Conservation (phyloP, 2,888 invertebrate genomes). For the Scaptomyza parva region DNA sequence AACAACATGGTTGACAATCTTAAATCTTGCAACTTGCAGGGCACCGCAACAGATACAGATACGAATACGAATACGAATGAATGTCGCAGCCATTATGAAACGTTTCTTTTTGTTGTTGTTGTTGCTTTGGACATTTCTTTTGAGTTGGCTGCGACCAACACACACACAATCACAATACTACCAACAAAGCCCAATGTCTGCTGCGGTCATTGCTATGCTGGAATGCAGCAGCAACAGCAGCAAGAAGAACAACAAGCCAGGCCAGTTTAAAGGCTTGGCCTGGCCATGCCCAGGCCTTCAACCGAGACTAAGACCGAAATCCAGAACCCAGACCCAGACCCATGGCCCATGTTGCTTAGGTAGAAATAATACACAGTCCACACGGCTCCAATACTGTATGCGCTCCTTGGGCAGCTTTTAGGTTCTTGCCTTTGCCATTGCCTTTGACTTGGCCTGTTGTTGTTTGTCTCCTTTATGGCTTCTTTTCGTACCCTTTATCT, state of each 20-base stretch:
- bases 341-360: constrained; percentile 53
- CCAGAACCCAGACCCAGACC: constrained; percentile 23
- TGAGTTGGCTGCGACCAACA: constrained; percentile 56
- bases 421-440: constrained; percentile 50
- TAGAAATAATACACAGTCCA: constrained; percentile 52
- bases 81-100: constrained; percentile 80
- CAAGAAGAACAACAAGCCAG: constrained; percentile 40
- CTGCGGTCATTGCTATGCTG: constrained; percentile 78
- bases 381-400: constrained; percentile 39
- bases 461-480: constrained; percentile 81
- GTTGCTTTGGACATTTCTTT: constrained; percentile 60
- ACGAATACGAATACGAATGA: constrained; percentile 74
- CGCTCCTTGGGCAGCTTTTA: constrained; percentile 12
- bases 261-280: constrained; percentile 74
- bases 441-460: constrained; percentile 48
- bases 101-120: constrained; percentile 25
- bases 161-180: constrained; percentile 53
- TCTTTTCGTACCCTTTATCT: constrained; percentile 78
- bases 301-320: constrained; percentile 32
- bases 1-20: constrained; percentile 82
- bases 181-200: constrained; percentile 59
- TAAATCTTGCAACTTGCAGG: constrained; percentile 75
- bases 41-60: constrained; percentile 65
- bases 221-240: constrained; percentile 64
- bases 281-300: constrained; percentile 31